Percentiles rank a stretch among this genome's conserved stretches.
Evolutionary conservation across 2,888 invertebrate species (phyloP).

Genomic region (Diplazon laetatorius): DNA sequence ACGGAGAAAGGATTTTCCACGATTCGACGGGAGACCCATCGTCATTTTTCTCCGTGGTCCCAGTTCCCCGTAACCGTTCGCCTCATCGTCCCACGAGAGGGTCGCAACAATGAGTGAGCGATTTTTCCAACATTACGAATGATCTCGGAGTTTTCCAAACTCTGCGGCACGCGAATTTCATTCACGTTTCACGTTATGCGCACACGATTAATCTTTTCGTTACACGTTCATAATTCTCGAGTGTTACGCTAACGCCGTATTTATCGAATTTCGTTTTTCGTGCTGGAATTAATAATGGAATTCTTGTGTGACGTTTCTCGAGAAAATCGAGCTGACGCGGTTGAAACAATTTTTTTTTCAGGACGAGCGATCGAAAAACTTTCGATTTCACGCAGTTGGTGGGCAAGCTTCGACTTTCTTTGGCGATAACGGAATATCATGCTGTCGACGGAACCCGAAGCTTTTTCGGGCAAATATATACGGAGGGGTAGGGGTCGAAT

Average conservation of each 20-base stretch:
- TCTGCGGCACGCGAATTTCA: constrained; percentile 14
- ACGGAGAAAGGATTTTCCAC: constrained; percentile 47
- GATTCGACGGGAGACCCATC: constrained; percentile 52
- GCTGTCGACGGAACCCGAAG: too few species aligned
- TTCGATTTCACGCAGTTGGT: too few species aligned
- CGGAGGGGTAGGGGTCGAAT: too few species aligned
- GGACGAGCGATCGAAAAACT: too few species aligned
- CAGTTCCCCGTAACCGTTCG: constrained; percentile 7
- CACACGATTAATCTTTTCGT: constrained; percentile 27
- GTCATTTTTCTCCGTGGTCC: constrained; percentile 56
- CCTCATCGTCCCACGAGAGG: constrained; percentile 42
- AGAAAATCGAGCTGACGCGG: too few species aligned
- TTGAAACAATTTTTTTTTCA: too few species aligned
- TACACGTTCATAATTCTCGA: constrained; percentile 16
- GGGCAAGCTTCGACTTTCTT: too few species aligned
- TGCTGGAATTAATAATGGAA: constrained; percentile 7
- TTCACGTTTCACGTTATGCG: background rate
- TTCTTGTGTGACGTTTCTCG: too few species aligned
- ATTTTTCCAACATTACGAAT: constrained; percentile 56
- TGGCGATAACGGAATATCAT: too few species aligned
- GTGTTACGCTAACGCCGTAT: background rate
- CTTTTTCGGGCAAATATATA: too few species aligned
- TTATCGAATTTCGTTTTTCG: background rate
- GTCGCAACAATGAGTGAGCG: constrained; percentile 40
- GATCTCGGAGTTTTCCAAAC: constrained; percentile 35